Conservation (phyloP, 2,888 invertebrate genomes). For the Peribatodes rhomboidaria region DNA sequence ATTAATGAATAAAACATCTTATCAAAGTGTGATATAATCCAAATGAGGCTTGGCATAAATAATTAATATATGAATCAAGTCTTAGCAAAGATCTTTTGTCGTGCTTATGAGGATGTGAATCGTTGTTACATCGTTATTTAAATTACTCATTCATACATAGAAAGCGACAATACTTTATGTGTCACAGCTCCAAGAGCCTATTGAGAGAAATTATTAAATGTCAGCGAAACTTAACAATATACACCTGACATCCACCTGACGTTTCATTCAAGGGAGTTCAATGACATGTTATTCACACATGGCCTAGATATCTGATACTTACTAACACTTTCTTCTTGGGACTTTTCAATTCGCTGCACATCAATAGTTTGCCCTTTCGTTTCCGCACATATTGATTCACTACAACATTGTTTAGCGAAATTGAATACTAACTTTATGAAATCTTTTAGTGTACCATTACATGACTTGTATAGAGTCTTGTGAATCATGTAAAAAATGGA, state of each 20-base stretch:
- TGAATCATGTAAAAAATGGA: background rate
- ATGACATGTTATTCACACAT: slow-evolving; percentile 78
- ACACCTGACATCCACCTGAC: slow-evolving; percentile 67
- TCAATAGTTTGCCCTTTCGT: slow-evolving; percentile 53
- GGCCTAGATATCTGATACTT: slow-evolving; percentile 79
- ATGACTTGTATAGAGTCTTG: no score
- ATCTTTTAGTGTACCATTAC: background rate
- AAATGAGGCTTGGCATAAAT: background rate
- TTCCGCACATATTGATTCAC: slow-evolving; percentile 31
- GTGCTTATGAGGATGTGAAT: background rate
- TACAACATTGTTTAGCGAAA: slow-evolving; percentile 1
- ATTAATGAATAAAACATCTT: slow-evolving; percentile 16
- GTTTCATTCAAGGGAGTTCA: slow-evolving; percentile 69
- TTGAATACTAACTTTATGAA: no score
- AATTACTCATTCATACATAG: slow-evolving; percentile 17
- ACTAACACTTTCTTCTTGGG: slow-evolving; percentile 81
- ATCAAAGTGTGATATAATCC: slow-evolving; percentile 8
- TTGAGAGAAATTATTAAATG: slow-evolving; percentile 30
- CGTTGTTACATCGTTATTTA: slow-evolving; percentile 10
- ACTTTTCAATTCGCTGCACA: slow-evolving; percentile 73
- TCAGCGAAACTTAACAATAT: slow-evolving; percentile 32
- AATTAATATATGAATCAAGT: background rate
- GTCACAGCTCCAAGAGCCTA: slow-evolving; percentile 8
- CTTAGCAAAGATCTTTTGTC: background rate
- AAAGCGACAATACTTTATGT: slow-evolving; percentile 27